A percentile compares a stretch with the other conserved stretches of the same genome.
Evolutionary conservation across 1,140 invertebrate species (phyloP).

Genomic region (Cotesia chilonis): DNA sequence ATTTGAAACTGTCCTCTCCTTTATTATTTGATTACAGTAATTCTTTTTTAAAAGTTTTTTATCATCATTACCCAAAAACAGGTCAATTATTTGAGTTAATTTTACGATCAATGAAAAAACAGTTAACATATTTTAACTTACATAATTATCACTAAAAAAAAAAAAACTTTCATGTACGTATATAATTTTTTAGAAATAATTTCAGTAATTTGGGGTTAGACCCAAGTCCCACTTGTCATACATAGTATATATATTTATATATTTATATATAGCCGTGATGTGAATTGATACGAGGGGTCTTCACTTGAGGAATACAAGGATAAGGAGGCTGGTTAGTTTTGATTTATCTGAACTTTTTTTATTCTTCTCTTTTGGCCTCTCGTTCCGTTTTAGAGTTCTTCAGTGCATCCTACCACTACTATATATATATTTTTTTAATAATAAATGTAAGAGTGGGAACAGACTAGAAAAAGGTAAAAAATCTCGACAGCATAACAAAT

Average conservation of each 20-base stretch:
- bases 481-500: slow-evolving; percentile 42
- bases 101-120: too few relatives aligned
- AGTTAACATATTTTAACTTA: too few relatives aligned
- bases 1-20: slow-evolving; percentile 17
- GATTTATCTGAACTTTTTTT: slow-evolving; percentile 17
- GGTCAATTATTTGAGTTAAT: too few relatives aligned
- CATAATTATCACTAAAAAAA: too few relatives aligned
- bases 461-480: neutral
- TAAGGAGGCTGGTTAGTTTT: slow-evolving; percentile 45
- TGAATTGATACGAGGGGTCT: slow-evolving; percentile 16
- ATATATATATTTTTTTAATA: neutral
- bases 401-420: neutral
- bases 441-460: neutral
- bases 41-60: too few relatives aligned
- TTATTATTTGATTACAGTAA: slow-evolving; percentile 13
- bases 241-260: neutral
- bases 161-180: too few relatives aligned
- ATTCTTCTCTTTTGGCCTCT: neutral
- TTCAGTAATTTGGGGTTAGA: too few relatives aligned
- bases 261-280: slow-evolving; percentile 2
- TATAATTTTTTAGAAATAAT: too few relatives aligned
- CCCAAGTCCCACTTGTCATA: neutral
- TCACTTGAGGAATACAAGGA: slow-evolving; percentile 41
- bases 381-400: neutral
- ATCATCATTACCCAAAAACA: too few relatives aligned